phyloP scores from a whole-genome alignment of 30 jellyfish, hydroid and myxozoan genomes.

The Pelagia noctiluca region DNA sequence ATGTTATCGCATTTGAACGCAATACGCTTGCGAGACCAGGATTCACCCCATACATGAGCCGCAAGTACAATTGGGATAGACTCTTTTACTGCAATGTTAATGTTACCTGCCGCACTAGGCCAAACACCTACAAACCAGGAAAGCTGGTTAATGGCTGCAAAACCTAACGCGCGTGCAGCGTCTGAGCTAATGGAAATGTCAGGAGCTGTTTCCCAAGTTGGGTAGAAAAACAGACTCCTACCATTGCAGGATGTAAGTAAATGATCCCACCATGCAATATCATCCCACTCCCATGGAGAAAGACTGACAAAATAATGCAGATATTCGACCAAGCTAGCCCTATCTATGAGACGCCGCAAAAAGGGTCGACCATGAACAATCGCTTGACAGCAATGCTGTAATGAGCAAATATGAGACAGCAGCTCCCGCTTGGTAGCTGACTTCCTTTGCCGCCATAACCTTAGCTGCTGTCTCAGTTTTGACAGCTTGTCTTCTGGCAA shows the following conservation, averaged over 20 bases:
- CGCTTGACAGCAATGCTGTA: slow-evolving; percentile 67
- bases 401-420: slow-evolving; percentile 44
- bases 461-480: too few relatives aligned
- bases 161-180: not conserved
- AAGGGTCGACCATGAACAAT: not conserved
- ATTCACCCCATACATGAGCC: not conserved
- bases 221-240: too few relatives aligned
- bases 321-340: not conserved
- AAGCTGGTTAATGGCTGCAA: not conserved
- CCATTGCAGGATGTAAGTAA: not conserved
- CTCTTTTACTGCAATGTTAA: slow-evolving; percentile 13
- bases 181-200: not conserved
- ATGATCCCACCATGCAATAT: not conserved
- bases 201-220: not conserved
- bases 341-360: slow-evolving; percentile 10
- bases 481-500: slow-evolving; percentile 61
- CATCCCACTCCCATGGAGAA: slow-evolving; percentile 6
- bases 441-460: slow-evolving; percentile 8
- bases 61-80: not conserved
- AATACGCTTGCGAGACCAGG: slow-evolving; percentile 6
- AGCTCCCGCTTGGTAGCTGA: slow-evolving; percentile 50
- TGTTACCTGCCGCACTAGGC: not conserved
- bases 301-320: slow-evolving; percentile 8
- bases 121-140: slow-evolving; percentile 6
- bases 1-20: slow-evolving; percentile 12